These are phyloP conservation scores for Pilophorus perplexus DNA, from an alignment of 2,888 invertebrate species.

Conservation along the genomic window DNA sequence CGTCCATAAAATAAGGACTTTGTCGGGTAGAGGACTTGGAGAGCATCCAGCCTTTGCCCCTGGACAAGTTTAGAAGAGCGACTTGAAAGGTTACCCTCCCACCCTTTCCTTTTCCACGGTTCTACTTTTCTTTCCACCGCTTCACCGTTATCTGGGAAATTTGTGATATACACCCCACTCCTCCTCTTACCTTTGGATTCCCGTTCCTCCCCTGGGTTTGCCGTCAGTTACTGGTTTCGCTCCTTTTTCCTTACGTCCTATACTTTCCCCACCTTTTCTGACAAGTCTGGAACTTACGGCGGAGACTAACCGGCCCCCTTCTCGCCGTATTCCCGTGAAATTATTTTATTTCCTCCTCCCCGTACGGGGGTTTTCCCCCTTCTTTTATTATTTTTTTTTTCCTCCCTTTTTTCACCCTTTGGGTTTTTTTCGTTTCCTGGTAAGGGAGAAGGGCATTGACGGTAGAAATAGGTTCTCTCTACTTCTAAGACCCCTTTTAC, in stretches of 20 bases:
- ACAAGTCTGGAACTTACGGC: constrained; percentile 26
- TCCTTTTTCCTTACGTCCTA: constrained; percentile 22
- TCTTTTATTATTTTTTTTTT: neutral
- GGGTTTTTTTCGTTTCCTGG: neutral
- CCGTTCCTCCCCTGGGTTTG: neutral
- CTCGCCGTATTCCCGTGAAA: constrained; percentile 26
- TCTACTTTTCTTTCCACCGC: constrained; percentile 19
- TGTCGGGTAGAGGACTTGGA: constrained; percentile 36
- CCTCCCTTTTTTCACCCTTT: neutral
- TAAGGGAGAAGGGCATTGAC: neutral
- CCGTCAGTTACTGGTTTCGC: constrained; percentile 4
- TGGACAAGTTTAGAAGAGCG: constrained; percentile 28
- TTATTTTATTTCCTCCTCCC: constrained; percentile 30
- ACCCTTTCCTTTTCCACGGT: neutral
- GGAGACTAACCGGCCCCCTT: constrained; percentile 17
- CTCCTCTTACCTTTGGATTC: neutral
- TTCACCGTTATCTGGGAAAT: constrained; percentile 27
- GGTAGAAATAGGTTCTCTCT: neutral
- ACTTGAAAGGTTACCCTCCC: constrained; percentile 32
- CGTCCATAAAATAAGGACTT: constrained; percentile 41
- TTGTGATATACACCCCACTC: constrained; percentile 18
- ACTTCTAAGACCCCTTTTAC: neutral
- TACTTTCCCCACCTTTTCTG: constrained; percentile 33
- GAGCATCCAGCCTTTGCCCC: constrained; percentile 36
- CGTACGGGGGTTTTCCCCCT: neutral